These are phyloP conservation scores for Neostethus bicornis DNA, from an alignment of 2,797 vertebrate species.

Conservation along the genomic window DNA sequence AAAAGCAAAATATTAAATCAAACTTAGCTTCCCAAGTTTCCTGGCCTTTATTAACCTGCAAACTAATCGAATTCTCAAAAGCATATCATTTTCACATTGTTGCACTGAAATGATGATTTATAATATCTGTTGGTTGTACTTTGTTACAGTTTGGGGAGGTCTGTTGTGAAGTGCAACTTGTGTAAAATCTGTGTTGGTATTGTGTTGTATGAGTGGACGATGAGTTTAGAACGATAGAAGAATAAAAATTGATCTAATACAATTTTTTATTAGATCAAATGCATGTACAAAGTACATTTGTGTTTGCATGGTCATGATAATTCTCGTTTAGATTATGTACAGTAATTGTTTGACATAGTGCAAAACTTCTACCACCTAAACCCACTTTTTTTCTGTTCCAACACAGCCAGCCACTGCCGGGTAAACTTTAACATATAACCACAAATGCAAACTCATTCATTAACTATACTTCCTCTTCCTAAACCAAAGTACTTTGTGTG, in stretches of 20 bases:
- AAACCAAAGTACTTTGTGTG: neutral
- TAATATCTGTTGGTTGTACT: neutral
- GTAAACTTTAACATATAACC: constrained; percentile 18
- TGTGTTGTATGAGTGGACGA: constrained; percentile 22
- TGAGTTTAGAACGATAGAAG: constrained; percentile 14
- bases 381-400: constrained; percentile 49
- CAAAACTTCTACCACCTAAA: constrained; percentile 21
- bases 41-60: neutral
- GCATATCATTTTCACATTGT: too few relatives aligned
- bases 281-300: constrained; percentile 25
- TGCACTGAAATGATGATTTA: neutral
- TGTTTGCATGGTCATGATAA: constrained; percentile 21
- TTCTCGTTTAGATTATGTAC: constrained; percentile 41
- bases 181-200: neutral
- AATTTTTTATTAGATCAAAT: too few relatives aligned
- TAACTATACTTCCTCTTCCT: constrained; percentile 13
- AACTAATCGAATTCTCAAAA: neutral
- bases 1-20: neutral
- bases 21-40: neutral
- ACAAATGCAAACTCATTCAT: constrained; percentile 9
- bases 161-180: neutral
- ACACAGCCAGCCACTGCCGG: constrained; percentile 42
- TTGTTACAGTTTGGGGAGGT: neutral
- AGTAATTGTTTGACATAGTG: constrained; percentile 54
- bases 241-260: constrained; percentile 46